Percentiles rank a stretch among this genome's conserved stretches.
Evolutionary conservation across 1,140 invertebrate genomes (phyloP).

Genomic region (Hyles vespertilio): DNA sequence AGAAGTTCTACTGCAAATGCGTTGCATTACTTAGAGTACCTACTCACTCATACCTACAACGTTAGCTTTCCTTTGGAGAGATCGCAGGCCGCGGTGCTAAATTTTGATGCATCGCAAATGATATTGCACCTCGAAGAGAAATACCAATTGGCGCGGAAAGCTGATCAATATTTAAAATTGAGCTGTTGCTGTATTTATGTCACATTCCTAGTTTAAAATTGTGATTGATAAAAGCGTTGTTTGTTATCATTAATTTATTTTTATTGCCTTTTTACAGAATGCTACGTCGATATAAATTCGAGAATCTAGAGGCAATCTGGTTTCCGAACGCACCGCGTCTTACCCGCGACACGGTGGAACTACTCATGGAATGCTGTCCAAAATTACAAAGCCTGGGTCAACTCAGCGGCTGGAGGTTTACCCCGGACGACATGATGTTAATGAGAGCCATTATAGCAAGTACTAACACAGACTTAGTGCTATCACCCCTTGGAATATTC

Average conservation of each 20-base stretch:
- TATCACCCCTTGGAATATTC: slow-evolving; percentile 75
- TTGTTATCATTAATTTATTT: slow-evolving; percentile 7
- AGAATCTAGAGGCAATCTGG: slow-evolving; percentile 79
- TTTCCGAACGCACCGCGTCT: slow-evolving; percentile 79
- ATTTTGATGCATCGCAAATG: no score
- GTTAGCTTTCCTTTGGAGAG: no score
- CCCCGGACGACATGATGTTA: slow-evolving; percentile 79
- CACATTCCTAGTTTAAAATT: no score
- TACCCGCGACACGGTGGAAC: slow-evolving; percentile 77
- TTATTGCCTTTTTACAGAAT: slow-evolving; percentile 59
- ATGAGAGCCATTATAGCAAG: slow-evolving; percentile 79
- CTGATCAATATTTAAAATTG: no score
- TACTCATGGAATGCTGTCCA: slow-evolving; percentile 79
- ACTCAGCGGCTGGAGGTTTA: slow-evolving; percentile 79
- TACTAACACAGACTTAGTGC: slow-evolving; percentile 76
- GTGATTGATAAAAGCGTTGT: no score
- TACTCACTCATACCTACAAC: no score
- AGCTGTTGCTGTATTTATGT: no score
- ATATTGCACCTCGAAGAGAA: no score
- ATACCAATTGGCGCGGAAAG: no score
- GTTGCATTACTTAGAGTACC: no score
- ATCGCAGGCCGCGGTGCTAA: no score
- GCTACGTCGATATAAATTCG: slow-evolving; percentile 75
- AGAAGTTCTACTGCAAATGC: no score
- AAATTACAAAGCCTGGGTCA: slow-evolving; percentile 79